phyloP scores from a whole-genome alignment of 2,113 vertebrate genomes.

The Polypterus senegalus region DNA sequence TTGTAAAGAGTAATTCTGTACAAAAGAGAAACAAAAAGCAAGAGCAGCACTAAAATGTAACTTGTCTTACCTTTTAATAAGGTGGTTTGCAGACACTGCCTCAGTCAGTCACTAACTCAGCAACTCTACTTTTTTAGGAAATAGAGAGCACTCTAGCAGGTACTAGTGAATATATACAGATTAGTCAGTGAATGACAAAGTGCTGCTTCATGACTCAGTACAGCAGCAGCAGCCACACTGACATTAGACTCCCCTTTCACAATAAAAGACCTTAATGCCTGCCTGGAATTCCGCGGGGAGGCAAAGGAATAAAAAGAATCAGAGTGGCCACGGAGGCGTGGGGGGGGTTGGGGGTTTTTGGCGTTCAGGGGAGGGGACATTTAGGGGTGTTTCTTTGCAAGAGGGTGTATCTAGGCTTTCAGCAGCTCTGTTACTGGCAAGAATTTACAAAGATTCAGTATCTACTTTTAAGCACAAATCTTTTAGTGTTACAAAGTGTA shows the following conservation, averaged over 20 bases:
- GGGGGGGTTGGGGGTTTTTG: not conserved
- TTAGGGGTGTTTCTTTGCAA: not conserved
- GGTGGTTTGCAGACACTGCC: too few relatives aligned
- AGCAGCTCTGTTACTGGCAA: not conserved
- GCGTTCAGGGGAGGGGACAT: not conserved
- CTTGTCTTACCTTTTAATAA: too few relatives aligned
- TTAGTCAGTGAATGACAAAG: slow-evolving; percentile 25
- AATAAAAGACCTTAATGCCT: slow-evolving; percentile 43
- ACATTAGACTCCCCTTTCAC: slow-evolving; percentile 33
- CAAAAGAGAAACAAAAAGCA: too few relatives aligned
- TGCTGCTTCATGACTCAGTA: slow-evolving; percentile 36
- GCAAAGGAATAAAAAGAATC: not conserved
- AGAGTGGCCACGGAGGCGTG: not conserved
- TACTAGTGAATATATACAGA: slow-evolving; percentile 37
- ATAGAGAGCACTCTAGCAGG: slow-evolving; percentile 28
- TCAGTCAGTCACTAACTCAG: too few relatives aligned
- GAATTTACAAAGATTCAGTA: not conserved
- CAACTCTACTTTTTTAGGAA: slow-evolving; percentile 1
- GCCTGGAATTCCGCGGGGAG: not conserved
- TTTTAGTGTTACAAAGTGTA: not conserved
- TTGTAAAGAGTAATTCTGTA: too few relatives aligned
- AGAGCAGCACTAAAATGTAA: too few relatives aligned
- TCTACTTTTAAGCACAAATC: not conserved
- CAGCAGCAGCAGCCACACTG: slow-evolving; percentile 15
- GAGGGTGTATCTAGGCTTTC: not conserved